Conservation (phyloP, 2,888 invertebrate species). For the Nephrocerus scutellatus region DNA sequence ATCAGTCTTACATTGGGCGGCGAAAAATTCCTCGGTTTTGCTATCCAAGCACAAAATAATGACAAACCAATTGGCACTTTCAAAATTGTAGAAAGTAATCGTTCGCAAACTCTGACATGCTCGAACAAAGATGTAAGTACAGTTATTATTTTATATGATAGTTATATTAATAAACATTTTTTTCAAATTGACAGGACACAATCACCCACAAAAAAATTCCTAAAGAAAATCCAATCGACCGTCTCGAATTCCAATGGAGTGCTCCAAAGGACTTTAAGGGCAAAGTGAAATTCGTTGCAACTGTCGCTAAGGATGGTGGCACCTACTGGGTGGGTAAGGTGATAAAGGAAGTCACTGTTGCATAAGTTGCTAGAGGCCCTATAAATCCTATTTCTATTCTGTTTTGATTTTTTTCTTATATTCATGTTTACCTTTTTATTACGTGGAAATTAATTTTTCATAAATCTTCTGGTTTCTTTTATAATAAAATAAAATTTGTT, state of each 20-base stretch:
- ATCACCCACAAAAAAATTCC: conserved; percentile 61
- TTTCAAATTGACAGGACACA: conserved; percentile 52
- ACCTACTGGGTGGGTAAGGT: conserved; percentile 65
- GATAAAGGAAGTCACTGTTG: conserved; percentile 55
- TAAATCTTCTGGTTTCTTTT: too few species aligned
- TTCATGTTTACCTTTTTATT: conserved; percentile 27
- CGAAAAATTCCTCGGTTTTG: conserved; percentile 57
- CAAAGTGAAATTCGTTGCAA: conserved; percentile 60
- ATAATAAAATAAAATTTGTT: too few species aligned
- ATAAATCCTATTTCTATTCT: conserved; percentile 1
- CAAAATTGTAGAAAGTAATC: conserved; percentile 47
- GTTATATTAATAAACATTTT: conserved; percentile 2
- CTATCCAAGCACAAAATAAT: conserved; percentile 58
- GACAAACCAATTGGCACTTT: conserved; percentile 59
- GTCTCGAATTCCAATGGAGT: conserved; percentile 57
- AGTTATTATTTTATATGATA: neutral
- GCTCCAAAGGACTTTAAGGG: conserved; percentile 58
- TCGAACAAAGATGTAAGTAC: conserved; percentile 31
- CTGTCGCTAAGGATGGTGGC: conserved; percentile 62
- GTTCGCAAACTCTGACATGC: conserved; percentile 43
- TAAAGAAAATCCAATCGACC: conserved; percentile 50
- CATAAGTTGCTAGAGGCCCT: conserved; percentile 23
- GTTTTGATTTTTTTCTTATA: conserved; percentile 13
- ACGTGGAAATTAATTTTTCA: conserved; percentile 26
- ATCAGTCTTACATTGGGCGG: conserved; percentile 48